These are phyloP conservation scores for Cyclura pinguis DNA, from an alignment of 2,797 vertebrate species.

Conservation along the genomic window DNA sequence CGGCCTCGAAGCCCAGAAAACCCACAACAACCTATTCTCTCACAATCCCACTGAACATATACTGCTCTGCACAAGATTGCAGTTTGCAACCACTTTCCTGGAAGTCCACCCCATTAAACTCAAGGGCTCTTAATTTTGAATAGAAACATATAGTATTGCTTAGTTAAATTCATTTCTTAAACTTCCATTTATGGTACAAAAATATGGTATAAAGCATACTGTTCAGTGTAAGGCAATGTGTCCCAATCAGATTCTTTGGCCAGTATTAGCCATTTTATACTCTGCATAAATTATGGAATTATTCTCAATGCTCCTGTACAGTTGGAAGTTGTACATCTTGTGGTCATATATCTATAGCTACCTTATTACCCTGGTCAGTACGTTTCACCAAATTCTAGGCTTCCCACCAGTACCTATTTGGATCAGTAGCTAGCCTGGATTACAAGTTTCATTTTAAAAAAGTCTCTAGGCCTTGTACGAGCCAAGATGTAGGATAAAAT, in stretches of 20 bases:
- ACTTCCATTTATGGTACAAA: background rate
- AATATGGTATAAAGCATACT: background rate
- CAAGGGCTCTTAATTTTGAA: background rate
- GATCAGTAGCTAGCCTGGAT: no score
- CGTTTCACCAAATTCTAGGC: no score
- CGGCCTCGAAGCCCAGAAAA: no score
- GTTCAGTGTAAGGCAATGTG: background rate
- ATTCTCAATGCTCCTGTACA: background rate
- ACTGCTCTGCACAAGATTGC: background rate
- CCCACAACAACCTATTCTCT: background rate
- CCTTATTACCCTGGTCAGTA: no score
- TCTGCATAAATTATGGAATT: background rate
- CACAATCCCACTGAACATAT: background rate
- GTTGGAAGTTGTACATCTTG: background rate
- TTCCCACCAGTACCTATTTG: no score
- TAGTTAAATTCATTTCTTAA: background rate
- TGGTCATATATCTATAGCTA: no score
- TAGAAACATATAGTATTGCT: background rate
- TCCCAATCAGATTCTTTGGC: background rate
- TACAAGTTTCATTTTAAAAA: no score
- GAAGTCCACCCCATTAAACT: background rate
- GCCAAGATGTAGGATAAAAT: no score
- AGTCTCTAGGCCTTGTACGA: no score
- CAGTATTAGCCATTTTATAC: background rate
- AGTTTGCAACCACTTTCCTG: background rate